Evolutionary conservation across 2,797 vertebrate genomes (phyloP).

Genomic region (Psittacula derbiana): DNA sequence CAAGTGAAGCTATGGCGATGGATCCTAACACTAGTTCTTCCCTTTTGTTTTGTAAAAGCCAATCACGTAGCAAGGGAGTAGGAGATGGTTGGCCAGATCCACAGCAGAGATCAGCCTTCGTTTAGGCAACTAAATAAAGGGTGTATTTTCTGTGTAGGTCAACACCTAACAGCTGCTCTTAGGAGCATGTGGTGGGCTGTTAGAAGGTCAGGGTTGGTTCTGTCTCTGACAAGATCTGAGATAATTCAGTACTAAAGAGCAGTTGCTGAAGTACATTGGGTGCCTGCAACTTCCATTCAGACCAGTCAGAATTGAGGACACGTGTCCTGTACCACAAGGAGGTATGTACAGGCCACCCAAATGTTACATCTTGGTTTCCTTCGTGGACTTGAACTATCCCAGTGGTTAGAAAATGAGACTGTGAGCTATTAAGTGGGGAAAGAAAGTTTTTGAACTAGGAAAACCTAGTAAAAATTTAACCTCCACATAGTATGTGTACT

Average conservation of each 20-base stretch:
- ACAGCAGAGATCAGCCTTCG: neutral
- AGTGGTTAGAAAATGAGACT: neutral
- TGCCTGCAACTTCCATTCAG: neutral
- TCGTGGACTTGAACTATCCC: neutral
- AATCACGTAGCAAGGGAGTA: constrained; percentile 7
- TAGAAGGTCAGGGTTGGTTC: neutral
- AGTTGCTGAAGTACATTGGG: neutral
- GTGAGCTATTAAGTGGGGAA: neutral
- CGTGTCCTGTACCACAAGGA: neutral
- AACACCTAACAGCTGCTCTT: neutral
- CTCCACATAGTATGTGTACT: neutral
- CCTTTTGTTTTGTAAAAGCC: constrained; percentile 41
- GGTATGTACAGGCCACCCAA: neutral
- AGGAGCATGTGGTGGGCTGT: neutral
- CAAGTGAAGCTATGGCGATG: neutral
- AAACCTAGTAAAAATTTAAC: neutral
- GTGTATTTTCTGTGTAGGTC: neutral
- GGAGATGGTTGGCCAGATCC: neutral
- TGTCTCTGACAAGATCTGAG: neutral
- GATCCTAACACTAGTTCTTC: neutral
- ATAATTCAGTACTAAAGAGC: neutral
- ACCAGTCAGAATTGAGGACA: neutral
- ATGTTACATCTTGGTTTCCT: neutral
- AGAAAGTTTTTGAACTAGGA: neutral
- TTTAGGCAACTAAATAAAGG: neutral